A percentile compares a stretch with the other conserved stretches of the same genome.
These are phyloP conservation scores for Styela plicata DNA, from an alignment of 23 tunicate species.

Conservation along the genomic window DNA sequence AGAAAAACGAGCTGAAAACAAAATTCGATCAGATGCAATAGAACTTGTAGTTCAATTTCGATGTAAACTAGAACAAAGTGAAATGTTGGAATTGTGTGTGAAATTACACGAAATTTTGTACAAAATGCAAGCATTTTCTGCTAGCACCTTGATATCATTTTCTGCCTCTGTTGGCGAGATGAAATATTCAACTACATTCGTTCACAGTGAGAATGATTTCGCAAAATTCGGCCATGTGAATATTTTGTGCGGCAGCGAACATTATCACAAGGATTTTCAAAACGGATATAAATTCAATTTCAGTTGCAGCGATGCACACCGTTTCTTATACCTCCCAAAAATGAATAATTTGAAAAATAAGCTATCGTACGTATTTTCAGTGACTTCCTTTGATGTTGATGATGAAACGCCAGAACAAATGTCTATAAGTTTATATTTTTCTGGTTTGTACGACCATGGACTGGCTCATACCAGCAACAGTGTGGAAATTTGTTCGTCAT, in stretches of 20 bases:
- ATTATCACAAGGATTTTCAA: not conserved
- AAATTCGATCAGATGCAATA: slow-evolving; percentile 3
- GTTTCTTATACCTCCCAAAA: not conserved
- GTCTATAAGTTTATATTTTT: not conserved
- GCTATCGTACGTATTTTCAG: not conserved
- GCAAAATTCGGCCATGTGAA: not conserved
- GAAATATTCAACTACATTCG: slow-evolving; percentile 12
- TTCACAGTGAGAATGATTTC: not conserved
- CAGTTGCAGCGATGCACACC: not conserved
- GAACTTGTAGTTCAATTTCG: not conserved
- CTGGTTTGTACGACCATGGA: slow-evolving; percentile 7
- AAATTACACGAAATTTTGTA: slow-evolving; percentile 20
- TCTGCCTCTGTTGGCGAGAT: slow-evolving; percentile 10
- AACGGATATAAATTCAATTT: not conserved
- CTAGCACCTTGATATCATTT: not conserved
- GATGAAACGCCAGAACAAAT: too few species aligned
- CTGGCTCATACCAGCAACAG: not conserved
- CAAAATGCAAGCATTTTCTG: not conserved
- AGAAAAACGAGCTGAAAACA: slow-evolving; percentile 3
- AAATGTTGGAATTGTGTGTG: not conserved
- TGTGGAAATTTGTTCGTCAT: not conserved
- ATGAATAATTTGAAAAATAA: not conserved
- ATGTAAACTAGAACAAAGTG: not conserved
- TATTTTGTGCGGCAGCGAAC: not conserved
- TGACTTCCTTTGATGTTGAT: not conserved